Evolutionary conservation across 30 jellyfish, hydroid and myxozoan genomes (phyloP), one percentile per base, ranked within the genome.

Genomic region (Aurelia coerulea): DNA sequence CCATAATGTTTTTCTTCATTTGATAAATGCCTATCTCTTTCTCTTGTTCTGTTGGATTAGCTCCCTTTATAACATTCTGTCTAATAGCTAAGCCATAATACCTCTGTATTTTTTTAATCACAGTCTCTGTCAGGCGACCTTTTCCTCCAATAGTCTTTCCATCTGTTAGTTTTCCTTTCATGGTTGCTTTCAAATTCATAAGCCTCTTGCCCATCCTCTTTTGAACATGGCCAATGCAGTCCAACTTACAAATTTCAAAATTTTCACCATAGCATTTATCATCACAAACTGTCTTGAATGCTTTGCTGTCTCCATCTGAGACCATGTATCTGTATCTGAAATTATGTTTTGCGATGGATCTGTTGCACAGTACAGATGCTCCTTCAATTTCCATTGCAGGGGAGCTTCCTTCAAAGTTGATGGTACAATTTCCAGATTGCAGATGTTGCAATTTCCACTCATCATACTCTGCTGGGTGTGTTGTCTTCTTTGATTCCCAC

Each of bases 51-150:
- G n/a, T n/a, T n/a, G n/a, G n/a, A n/a, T n/a, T n/a, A n/a, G n/a
- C n/a, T n/a, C n/a, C n/a, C n/a, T n/a, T n/a, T n/a, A n/a, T n/a
- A n/a, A n/a, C n/a, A 39, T 78, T 78, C 31, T 78, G 66, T 5
- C 90, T 12, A n/a, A 79, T 65, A 29, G 90, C 90, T 50, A 33
- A 16, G 29, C 90, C 82, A 66, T 63, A 79, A 64, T 63, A 29
- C 17, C 81, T 8, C 72, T 79, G 90, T 13, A 79, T 41, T 6
- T 13, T 35, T 10, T 79, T 68, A n/a, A 79, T 79, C 23, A 5
- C 49, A 4, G 7, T 23, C 31, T 79, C 6, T 13, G 90, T 79
- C 58, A 34, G 58, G 10, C 82, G 51, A 4, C 90, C 90, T 79
- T 63, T 65, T 8, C 82, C 90, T 9, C 73, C 90, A 29, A 79